Evolutionary conservation across 23 tunicate genomes (phyloP).

Genomic region (Styela plicata): DNA sequence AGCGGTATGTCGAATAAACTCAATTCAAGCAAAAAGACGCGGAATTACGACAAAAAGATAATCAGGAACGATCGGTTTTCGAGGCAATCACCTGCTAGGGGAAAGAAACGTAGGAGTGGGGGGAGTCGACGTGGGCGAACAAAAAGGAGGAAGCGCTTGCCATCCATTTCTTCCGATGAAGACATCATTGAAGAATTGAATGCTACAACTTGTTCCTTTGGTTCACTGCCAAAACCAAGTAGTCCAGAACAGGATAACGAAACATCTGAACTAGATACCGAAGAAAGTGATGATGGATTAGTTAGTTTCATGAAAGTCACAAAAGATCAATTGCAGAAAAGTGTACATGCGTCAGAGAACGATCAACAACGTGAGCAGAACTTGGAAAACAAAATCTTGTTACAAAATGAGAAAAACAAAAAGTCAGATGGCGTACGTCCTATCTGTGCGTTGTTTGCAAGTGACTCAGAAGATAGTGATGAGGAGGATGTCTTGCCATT

Average conservation of each 20-base stretch:
- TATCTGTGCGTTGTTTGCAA: not conserved
- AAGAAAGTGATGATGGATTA: constrained; percentile 25
- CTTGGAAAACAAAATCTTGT: not conserved
- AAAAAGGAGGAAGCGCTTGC: constrained; percentile 17
- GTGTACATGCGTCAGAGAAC: not conserved
- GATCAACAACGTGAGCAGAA: not conserved
- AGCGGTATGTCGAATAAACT: not conserved
- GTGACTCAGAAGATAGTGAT: not conserved
- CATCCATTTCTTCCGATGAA: constrained; percentile 33
- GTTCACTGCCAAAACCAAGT: not conserved
- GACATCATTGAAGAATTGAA: constrained; percentile 30
- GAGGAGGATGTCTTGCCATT: not conserved
- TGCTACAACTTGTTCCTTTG: not conserved
- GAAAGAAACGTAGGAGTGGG: not conserved
- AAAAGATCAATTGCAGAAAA: not conserved
- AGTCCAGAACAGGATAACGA: not conserved
- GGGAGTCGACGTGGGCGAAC: constrained; percentile 4
- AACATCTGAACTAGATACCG: not conserved
- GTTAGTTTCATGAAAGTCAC: constrained; percentile 11
- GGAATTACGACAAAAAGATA: too few relatives aligned
- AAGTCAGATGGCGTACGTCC: not conserved
- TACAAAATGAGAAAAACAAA: not conserved
- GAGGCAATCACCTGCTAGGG: not conserved
- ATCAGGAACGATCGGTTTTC: too few relatives aligned
- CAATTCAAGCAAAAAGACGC: not conserved